These are phyloP conservation scores for Helogale parvula DNA, from an alignment of 2,113 vertebrate species.

Conservation along the genomic window DNA sequence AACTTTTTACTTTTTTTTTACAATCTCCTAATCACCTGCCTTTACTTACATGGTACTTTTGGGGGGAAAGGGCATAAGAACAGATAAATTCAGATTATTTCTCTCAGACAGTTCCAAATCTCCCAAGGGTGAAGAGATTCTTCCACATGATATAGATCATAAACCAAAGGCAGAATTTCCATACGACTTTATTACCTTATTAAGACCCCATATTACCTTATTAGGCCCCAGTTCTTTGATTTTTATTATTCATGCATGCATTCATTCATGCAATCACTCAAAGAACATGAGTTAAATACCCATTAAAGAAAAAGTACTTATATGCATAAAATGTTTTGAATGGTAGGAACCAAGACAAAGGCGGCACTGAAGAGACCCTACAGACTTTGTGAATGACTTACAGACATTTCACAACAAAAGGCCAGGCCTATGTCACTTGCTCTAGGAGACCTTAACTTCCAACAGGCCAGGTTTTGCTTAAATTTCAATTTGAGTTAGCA, in stretches of 20 bases:
- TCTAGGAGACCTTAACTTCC: not conserved
- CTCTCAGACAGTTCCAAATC: not conserved
- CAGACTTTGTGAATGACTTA: constrained; percentile 9
- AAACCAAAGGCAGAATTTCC: constrained; percentile 46
- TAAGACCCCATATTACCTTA: not conserved
- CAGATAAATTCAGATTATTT: not conserved
- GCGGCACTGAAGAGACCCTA: not conserved
- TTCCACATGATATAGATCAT: constrained; percentile 36
- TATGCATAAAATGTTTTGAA: constrained; percentile 35
- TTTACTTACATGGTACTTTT: not conserved
- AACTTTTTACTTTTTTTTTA: not conserved
- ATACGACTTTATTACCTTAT: constrained; percentile 28
- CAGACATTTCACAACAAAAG: constrained; percentile 34
- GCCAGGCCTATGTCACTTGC: not conserved
- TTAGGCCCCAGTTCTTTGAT: constrained; percentile 30
- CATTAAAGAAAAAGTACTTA: constrained; percentile 42
- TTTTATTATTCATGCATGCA: constrained; percentile 60
- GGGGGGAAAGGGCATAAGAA: not conserved
- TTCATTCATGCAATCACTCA: constrained; percentile 48
- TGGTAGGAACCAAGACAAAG: constrained; percentile 10
- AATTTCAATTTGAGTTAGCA: not conserved
- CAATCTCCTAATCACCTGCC: not conserved
- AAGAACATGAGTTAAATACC: not conserved
- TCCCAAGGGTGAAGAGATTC: not conserved
- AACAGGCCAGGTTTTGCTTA: not conserved